A percentile compares a stretch with the other conserved stretches of the same genome.
phyloP scores from a whole-genome alignment of 2,797 vertebrate genomes.

The Poeciliopsis paucimaculata region DNA sequence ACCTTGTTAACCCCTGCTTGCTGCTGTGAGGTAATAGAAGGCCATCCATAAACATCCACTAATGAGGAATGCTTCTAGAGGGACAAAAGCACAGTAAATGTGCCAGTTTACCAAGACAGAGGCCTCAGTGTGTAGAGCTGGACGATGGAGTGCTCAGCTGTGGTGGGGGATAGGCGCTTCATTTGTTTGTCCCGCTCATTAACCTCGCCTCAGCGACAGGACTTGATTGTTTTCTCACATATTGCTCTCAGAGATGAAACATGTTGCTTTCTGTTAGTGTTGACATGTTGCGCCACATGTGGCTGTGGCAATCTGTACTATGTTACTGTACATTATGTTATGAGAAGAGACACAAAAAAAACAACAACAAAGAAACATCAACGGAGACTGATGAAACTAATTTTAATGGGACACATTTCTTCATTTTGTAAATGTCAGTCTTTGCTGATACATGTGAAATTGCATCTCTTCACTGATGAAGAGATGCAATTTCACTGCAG shows the following conservation, averaged over 20 bases:
- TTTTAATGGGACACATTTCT: neutral
- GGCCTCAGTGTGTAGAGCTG: conserved; percentile 57
- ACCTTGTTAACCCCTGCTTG: conserved; percentile 56
- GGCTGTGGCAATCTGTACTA: neutral
- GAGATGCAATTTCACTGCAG: neutral
- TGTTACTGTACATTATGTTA: neutral
- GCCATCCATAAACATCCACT: conserved; percentile 60
- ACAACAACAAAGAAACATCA: neutral
- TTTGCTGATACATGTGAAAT: too few relatives aligned
- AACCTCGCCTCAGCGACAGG: conserved; percentile 34
- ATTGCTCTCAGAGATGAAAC: conserved; percentile 14
- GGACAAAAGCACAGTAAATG: conserved; percentile 52
- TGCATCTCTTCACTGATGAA: neutral
- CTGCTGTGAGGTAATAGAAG: conserved; percentile 32
- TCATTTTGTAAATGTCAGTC: too few relatives aligned
- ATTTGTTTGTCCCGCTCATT: conserved; percentile 61
- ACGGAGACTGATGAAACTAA: neutral
- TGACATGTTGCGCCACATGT: neutral
- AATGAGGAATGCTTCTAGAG: conserved; percentile 63
- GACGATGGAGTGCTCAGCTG: conserved; percentile 34
- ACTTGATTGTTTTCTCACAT: conserved; percentile 1
- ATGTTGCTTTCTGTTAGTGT: neutral
- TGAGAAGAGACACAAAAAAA: neutral
- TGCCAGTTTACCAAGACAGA: conserved; percentile 61
- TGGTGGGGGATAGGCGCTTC: conserved; percentile 19